A percentile compares a stretch with the other conserved stretches of the same genome.
Conservation (phyloP, 2,113 vertebrate species). For the Otolemur garnettii region DNA sequence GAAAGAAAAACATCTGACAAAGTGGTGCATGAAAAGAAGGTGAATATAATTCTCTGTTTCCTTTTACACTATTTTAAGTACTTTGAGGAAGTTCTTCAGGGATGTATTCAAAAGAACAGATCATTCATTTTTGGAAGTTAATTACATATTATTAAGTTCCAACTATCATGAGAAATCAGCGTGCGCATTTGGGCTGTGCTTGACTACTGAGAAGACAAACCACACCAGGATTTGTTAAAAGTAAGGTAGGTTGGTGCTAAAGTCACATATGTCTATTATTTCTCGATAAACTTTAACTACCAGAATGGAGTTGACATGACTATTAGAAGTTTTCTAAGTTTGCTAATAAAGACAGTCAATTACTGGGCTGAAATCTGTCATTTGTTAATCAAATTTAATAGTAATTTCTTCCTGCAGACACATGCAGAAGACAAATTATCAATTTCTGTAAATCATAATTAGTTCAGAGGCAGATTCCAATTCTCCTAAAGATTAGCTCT, state of each 20-base stretch:
- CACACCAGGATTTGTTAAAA: slow-evolving; percentile 17
- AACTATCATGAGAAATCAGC: slow-evolving; percentile 73
- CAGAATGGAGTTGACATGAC: slow-evolving; percentile 42
- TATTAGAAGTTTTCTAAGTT: slow-evolving; percentile 81
- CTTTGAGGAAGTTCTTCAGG: slow-evolving; percentile 28
- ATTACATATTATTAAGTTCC: slow-evolving; percentile 64
- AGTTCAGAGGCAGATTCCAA: slow-evolving; percentile 78
- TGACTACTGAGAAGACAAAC: slow-evolving; percentile 51
- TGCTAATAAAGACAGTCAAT: slow-evolving; percentile 85
- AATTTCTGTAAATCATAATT: slow-evolving; percentile 76
- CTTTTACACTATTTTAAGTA: not conserved
- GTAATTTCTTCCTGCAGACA: slow-evolving; percentile 83
- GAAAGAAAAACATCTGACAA: slow-evolving; percentile 49
- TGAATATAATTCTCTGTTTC: slow-evolving; percentile 12
- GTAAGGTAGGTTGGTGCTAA: not conserved
- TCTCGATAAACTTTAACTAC: not conserved
- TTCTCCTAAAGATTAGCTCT: slow-evolving; percentile 72
- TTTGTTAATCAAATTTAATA: slow-evolving; percentile 85
- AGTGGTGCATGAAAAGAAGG: slow-evolving; percentile 36
- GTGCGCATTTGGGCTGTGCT: not conserved
- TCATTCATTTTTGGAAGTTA: slow-evolving; percentile 72
- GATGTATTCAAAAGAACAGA: slow-evolving; percentile 60
- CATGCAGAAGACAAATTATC: slow-evolving; percentile 83
- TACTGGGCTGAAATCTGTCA: slow-evolving; percentile 84
- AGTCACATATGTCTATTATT: not conserved